Evolutionary conservation across 2,113 vertebrate species (phyloP).

Genomic region (Columba janthina): DNA sequence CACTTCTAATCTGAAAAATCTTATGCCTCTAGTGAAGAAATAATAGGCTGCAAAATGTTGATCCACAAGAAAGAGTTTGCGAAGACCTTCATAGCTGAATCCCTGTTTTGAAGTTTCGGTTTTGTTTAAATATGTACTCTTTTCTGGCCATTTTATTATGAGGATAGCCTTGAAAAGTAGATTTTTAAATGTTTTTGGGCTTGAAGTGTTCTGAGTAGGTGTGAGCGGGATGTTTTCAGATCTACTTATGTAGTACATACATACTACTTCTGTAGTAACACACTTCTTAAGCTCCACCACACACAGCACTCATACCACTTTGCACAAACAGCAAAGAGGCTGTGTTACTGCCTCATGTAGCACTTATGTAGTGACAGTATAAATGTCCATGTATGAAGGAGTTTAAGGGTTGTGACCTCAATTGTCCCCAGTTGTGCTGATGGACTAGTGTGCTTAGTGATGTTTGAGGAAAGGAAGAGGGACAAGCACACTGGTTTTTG

Average conservation of each 20-base stretch:
- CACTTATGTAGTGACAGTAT: rapidly evolving
- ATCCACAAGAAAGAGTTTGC: neutral
- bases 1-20: neutral
- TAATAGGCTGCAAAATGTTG: neutral
- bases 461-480: neutral
- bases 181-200: neutral
- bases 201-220: neutral
- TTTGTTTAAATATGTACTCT: neutral
- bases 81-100: neutral
- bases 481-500: neutral
- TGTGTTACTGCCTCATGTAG: neutral
- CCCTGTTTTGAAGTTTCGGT: neutral
- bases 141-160: neutral
- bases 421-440: neutral
- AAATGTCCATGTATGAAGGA: neutral
- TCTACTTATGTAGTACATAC: neutral
- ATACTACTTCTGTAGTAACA: neutral
- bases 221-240: neutral
- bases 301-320: neutral
- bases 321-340: neutral
- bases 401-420: neutral
- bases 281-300: neutral
- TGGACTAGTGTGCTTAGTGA: neutral
- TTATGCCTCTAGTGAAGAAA: neutral
- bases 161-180: neutral